Evolutionary conservation across 2,888 invertebrate species (phyloP).

Genomic region (Argyra leucocephala): DNA sequence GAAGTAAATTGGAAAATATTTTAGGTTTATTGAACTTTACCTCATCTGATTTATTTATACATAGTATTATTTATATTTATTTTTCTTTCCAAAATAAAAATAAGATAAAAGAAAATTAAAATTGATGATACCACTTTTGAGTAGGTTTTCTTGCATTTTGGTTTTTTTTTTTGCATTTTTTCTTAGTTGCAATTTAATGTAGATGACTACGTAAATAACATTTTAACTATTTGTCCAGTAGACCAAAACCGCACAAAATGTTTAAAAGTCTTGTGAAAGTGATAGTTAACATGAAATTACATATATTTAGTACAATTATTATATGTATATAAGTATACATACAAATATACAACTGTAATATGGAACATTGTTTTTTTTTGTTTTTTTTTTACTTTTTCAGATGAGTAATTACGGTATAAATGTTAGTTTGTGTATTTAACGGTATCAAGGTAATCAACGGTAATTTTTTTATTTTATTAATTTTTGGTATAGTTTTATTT

Average conservation of each 20-base stretch:
- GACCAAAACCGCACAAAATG: neutral
- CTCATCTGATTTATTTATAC: neutral
- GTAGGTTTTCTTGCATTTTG: neutral
- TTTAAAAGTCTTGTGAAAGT: neutral
- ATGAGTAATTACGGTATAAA: too few species aligned
- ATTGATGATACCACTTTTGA: neutral
- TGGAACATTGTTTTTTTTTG: too few species aligned
- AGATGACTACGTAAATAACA: neutral
- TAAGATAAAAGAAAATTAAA: too few species aligned
- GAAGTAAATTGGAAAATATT: too few species aligned
- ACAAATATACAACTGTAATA: too few species aligned
- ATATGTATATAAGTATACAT: neutral
- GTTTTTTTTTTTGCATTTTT: neutral
- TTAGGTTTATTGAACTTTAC: neutral
- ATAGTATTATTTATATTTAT: neutral
- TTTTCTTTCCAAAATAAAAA: too few species aligned
- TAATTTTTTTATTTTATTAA: neutral
- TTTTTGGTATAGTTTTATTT: neutral
- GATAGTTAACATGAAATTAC: neutral
- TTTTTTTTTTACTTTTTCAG: too few species aligned
- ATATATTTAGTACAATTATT: neutral
- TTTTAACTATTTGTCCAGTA: conserved; percentile 2
- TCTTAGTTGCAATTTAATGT: neutral
- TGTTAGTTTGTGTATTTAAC: too few species aligned
- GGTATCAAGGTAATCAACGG: neutral